Conservation (phyloP, 2,888 invertebrate species). For the Melanargia galathea region DNA sequence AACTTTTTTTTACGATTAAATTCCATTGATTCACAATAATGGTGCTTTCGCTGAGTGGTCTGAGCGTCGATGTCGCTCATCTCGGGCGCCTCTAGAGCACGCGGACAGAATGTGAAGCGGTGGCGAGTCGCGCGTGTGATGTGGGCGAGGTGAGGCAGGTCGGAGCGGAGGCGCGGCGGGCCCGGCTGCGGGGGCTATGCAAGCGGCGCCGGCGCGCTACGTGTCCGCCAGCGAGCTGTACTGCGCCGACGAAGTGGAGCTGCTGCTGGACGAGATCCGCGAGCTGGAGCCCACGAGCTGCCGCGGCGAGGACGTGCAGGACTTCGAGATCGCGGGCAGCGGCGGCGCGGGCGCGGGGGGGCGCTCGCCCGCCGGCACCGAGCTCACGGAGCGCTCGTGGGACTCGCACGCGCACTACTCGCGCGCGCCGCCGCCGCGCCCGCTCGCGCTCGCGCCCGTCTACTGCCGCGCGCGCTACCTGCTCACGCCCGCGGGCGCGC, state of each 20-base stretch:
- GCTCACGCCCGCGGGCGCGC: slow-evolving; percentile 45
- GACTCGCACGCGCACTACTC: slow-evolving; percentile 80
- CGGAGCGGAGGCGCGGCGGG: slow-evolving; percentile 57
- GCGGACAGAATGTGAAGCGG: slow-evolving; percentile 25
- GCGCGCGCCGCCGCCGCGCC: slow-evolving; percentile 65
- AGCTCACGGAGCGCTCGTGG: slow-evolving; percentile 77
- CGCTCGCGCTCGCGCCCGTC: slow-evolving; percentile 70
- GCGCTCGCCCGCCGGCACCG: slow-evolving; percentile 74
- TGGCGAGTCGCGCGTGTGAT: slow-evolving; percentile 53
- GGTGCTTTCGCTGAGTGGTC: slow-evolving; percentile 55
- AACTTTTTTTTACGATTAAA: slow-evolving; percentile 44
- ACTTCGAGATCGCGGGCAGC: slow-evolving; percentile 82
- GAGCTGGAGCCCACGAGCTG: slow-evolving; percentile 80
- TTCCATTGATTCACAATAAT: slow-evolving; percentile 53
- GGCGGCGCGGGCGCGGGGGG: slow-evolving; percentile 70
- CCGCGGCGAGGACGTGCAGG: slow-evolving; percentile 78
- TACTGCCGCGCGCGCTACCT: slow-evolving; percentile 69
- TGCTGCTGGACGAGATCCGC: slow-evolving; percentile 79
- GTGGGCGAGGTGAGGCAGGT: slow-evolving; percentile 58
- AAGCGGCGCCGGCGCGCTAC: slow-evolving; percentile 80
- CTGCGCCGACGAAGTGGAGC: slow-evolving; percentile 81
- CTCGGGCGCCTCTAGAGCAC: slow-evolving; percentile 46
- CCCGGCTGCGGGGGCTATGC: slow-evolving; percentile 69
- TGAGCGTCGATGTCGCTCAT: slow-evolving; percentile 59
- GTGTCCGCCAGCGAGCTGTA: slow-evolving; percentile 81